Conservation (phyloP, 2,888 invertebrate genomes). For the Dolichomitus sp. region DNA sequence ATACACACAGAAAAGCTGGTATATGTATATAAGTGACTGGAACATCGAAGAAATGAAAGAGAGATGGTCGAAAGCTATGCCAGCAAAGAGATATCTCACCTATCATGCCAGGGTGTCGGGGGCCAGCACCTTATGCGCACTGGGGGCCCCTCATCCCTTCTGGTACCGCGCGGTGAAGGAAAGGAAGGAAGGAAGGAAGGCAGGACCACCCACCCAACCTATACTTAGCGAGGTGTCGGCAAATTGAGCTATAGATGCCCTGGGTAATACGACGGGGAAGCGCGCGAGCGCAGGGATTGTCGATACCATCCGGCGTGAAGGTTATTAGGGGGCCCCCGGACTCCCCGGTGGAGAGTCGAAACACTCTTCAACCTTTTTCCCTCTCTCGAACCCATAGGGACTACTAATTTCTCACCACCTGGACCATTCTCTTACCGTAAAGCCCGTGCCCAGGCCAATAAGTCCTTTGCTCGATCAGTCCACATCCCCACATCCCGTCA, state of each 20-base stretch:
- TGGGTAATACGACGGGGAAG: conserved; percentile 81
- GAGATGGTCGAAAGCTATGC: conserved; percentile 30
- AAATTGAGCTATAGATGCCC: conserved; percentile 86
- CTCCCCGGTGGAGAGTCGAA: conserved; percentile 60
- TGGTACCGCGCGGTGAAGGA: conserved; percentile 49
- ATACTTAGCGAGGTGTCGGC: conserved; percentile 86
- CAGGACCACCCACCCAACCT: conserved; percentile 85
- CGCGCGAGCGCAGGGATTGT: conserved; percentile 69
- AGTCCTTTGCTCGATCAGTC: conserved; percentile 69
- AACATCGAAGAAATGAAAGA: conserved; percentile 15
- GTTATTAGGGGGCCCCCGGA: conserved; percentile 77
- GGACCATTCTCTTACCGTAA: conserved; percentile 76
- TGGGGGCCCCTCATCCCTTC: conserved; percentile 41
- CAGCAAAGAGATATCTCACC: conserved; percentile 47
- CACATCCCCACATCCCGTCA: conserved; percentile 7
- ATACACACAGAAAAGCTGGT: conserved; percentile 12
- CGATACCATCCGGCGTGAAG: conserved; percentile 82
- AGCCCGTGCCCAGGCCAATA: conserved; percentile 62
- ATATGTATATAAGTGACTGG: conserved; percentile 15
- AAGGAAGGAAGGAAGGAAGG: conserved; percentile 68
- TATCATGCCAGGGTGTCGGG: conserved; percentile 51
- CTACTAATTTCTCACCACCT: conserved; percentile 84
- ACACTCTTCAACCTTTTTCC: conserved; percentile 60
- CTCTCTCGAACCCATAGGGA: conserved; percentile 66
- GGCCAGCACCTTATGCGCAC: conserved; percentile 40